These are phyloP conservation scores for Pseudochirops cupreus DNA, from an alignment of 2,797 vertebrate genomes.

Conservation along the genomic window DNA sequence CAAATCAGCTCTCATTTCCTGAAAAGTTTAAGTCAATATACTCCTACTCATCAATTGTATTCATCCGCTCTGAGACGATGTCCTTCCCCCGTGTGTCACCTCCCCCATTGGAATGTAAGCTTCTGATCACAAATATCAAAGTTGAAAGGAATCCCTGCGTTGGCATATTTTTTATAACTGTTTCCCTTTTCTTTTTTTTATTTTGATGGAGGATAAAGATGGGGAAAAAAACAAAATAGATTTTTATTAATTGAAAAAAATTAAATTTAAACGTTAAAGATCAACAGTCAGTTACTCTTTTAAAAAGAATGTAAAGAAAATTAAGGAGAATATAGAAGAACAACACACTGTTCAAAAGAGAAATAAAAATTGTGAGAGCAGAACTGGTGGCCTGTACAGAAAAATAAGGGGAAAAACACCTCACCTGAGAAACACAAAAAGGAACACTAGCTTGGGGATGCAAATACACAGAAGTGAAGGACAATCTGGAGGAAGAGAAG, in stretches of 20 bases:
- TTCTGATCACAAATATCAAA: not conserved
- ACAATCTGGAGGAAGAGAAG: not conserved
- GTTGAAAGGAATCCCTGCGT: not conserved
- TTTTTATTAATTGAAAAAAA: not conserved
- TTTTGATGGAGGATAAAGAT: not conserved
- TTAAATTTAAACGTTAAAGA: not conserved
- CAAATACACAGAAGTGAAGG: not conserved
- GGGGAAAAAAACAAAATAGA: not conserved
- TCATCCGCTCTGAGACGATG: not conserved
- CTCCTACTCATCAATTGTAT: not conserved
- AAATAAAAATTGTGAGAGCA: not conserved
- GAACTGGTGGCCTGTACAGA: not conserved
- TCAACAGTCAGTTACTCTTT: not conserved
- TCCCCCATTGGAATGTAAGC: not conserved
- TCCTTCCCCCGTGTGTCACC: not conserved
- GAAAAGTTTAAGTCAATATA: not conserved
- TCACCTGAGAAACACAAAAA: not conserved
- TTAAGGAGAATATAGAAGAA: not conserved
- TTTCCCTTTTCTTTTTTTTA: not conserved
- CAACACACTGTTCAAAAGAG: not conserved
- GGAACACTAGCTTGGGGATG: not conserved
- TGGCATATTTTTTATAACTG: not conserved
- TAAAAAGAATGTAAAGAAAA: not conserved
- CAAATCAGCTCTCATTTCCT: not conserved
- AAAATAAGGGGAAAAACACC: not conserved